Base-by-base conservation (phyloP, 2,888 invertebrate genomes). In the Octonoba sinensis region DNA sequence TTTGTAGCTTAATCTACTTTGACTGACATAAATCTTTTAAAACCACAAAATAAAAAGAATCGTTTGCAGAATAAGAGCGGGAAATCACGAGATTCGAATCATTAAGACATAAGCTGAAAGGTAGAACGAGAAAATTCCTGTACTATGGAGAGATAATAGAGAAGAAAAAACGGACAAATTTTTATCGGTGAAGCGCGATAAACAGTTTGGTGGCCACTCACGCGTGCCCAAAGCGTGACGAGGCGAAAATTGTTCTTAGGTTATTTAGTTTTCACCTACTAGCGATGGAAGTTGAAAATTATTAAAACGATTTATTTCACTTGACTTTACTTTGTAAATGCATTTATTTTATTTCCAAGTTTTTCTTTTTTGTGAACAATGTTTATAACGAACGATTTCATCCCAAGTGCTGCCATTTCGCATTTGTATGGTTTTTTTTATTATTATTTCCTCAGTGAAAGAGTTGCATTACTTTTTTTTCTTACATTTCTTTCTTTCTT, bases 191-290 rank as follows among this genome's bases (percentile, higher is more conserved):
- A 64, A 59, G 64, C 36, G 64, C 49, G 27, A 47, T 54, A 60
- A 60, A 60, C 60, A 70, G 57, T 44, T 64, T 70, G 44, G 64
- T 27, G 64, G n/a, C 11, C 59, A 56, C 49, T 49, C 65, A 66
- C 46, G 78, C 71, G 59, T 46, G 57, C 57, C 27, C 1, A 13
- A 47, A 57, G 71, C 78, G 71, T 78, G 78, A 66, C 71, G 71
- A 24, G 49, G 47, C 47, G 64, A 70, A 71, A 78, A 77, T 70
- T 70, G 62, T 70, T 77, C 70, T 69, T 54, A 77, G 57, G 60
- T 47, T 70, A 77, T 62, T 70, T 66, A 59, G 36, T 70, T 62
- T 54, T 57, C 24, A 20, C 60, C 24, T 13, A 18, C 24, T 13
- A 62, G 44, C 46, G 20, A 27, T 27, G n/a, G 36, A 18, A 47